A percentile compares a stretch with the other conserved stretches of the same genome.
Conservation (phyloP, 2,113 vertebrate species). For the Tricholaema leucomelas region DNA sequence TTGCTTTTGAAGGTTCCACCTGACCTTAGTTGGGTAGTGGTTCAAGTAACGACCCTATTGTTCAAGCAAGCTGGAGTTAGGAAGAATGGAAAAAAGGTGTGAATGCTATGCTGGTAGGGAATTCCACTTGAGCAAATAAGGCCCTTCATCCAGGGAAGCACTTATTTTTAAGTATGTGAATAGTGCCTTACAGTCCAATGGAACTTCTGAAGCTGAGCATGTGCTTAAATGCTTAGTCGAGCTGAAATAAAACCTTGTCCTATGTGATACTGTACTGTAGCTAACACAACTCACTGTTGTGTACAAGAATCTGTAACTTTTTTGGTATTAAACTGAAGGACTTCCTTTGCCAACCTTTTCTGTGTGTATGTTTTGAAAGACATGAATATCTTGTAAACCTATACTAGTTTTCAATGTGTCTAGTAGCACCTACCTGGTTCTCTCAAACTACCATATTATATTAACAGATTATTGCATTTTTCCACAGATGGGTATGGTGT, state of each 20-base stretch:
- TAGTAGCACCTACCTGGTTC: slow-evolving; percentile 85
- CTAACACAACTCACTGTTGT: slow-evolving; percentile 60
- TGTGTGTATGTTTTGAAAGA: slow-evolving; percentile 74
- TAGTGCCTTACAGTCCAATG: slow-evolving; percentile 21
- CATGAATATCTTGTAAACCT: slow-evolving; percentile 83
- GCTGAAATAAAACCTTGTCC: slow-evolving; percentile 66
- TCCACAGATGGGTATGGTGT: slow-evolving; percentile 82
- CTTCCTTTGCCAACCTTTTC: slow-evolving; percentile 73
- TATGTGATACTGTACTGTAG: slow-evolving; percentile 22
- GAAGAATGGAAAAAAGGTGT: slow-evolving; percentile 54
- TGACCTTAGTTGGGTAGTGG: slow-evolving; percentile 57
- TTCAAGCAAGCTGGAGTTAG: slow-evolving; percentile 68
- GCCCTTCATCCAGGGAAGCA: slow-evolving; percentile 64
- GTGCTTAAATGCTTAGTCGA: slow-evolving; percentile 18
- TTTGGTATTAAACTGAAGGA: slow-evolving; percentile 73
- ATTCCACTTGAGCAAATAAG: slow-evolving; percentile 68
- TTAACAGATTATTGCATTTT: slow-evolving; percentile 89
- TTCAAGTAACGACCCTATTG: slow-evolving; percentile 63
- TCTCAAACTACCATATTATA: slow-evolving; percentile 86
- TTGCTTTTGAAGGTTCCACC: slow-evolving; percentile 49
- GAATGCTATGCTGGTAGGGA: slow-evolving; percentile 52
- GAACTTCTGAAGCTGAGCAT: slow-evolving; percentile 15
- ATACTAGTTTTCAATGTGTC: slow-evolving; percentile 83
- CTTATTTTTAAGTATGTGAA: slow-evolving; percentile 46
- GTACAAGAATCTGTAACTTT: slow-evolving; percentile 75